These are phyloP conservation scores for Oncopeltus fasciatus DNA, from an alignment of 1,140 invertebrate species.

Conservation along the genomic window DNA sequence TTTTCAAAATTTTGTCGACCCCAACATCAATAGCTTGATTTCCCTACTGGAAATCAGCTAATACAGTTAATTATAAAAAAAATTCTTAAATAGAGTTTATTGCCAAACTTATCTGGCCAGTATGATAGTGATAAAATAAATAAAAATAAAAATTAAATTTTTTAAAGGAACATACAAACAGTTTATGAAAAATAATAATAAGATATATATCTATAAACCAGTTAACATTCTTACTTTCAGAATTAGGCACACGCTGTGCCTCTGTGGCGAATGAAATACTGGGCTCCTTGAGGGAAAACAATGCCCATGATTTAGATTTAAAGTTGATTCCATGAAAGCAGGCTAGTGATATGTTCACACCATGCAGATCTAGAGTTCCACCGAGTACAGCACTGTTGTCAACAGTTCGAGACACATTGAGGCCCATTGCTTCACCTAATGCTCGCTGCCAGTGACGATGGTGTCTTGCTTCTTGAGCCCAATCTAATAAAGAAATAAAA, in stretches of 20 bases:
- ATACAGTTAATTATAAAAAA: no score
- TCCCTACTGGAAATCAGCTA: no score
- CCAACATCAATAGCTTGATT: no score
- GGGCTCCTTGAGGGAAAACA: conserved; percentile 88
- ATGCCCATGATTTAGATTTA: conserved; percentile 89
- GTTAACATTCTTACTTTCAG: conserved; percentile 49
- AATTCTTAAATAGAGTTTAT: no score
- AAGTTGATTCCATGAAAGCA: conserved; percentile 97
- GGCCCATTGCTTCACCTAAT: conserved; percentile 51
- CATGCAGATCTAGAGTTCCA: conserved; percentile 80
- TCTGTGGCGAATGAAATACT: conserved; percentile 91
- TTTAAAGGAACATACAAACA: no score
- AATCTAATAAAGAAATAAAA: no score
- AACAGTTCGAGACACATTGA: conserved; percentile 53
- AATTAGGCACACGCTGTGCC: conserved; percentile 65
- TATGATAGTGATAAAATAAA: no score
- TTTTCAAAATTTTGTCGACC: no score
- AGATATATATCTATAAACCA: no score
- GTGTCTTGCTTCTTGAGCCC: conserved; percentile 50
- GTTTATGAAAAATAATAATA: no score
- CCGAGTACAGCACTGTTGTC: conserved; percentile 74
- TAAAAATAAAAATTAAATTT: no score
- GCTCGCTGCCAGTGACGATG: conserved; percentile 87
- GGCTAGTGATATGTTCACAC: conserved; percentile 82
- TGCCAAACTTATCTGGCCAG: no score